Evolutionary conservation across 2,113 vertebrate genomes (phyloP).

Genomic region (Scomber scombrus): DNA sequence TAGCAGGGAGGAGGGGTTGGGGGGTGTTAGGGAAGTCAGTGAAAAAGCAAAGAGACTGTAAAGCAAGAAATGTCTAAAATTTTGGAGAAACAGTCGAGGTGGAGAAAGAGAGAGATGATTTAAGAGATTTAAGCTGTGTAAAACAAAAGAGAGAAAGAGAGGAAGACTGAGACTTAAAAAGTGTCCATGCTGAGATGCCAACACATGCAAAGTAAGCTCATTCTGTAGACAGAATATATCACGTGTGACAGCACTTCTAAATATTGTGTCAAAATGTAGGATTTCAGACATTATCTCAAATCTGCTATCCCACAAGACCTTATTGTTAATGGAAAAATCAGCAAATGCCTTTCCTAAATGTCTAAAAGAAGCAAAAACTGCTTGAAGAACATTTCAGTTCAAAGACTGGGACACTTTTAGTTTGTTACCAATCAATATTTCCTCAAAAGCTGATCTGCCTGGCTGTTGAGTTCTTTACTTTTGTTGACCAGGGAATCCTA

Average conservation of each 20-base stretch:
- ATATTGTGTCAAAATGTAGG: conserved; percentile 13
- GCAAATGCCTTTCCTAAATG: not conserved
- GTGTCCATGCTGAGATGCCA: conserved; percentile 10
- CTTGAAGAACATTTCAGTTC: not conserved
- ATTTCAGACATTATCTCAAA: conserved; percentile 62
- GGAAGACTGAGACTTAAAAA: conserved; percentile 28
- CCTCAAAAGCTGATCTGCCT: conserved; percentile 18
- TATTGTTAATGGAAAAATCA: conserved; percentile 15
- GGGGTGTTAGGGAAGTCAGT: conserved; percentile 50
- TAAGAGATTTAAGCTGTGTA: conserved; percentile 27
- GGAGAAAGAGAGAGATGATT: conserved; percentile 26
- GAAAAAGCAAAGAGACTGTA: conserved; percentile 51
- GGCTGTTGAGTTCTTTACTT: conserved; percentile 11
- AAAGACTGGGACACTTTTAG: conserved; percentile 18
- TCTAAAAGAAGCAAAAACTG: conserved; percentile 13
- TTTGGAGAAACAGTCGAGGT: conserved; percentile 11
- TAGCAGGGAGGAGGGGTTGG: conserved; percentile 56
- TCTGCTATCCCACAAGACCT: conserved; percentile 45
- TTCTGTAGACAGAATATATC: conserved; percentile 42
- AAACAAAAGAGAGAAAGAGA: conserved; percentile 22
- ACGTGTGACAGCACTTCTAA: conserved; percentile 55
- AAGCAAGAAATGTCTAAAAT: conserved; percentile 41
- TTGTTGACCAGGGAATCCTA: not conserved
- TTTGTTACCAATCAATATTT: conserved; percentile 27
- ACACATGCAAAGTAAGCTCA: conserved; percentile 36